These are phyloP conservation scores for Champsocephalus gunnari DNA, from an alignment of 2,797 vertebrate species.

Conservation along the genomic window DNA sequence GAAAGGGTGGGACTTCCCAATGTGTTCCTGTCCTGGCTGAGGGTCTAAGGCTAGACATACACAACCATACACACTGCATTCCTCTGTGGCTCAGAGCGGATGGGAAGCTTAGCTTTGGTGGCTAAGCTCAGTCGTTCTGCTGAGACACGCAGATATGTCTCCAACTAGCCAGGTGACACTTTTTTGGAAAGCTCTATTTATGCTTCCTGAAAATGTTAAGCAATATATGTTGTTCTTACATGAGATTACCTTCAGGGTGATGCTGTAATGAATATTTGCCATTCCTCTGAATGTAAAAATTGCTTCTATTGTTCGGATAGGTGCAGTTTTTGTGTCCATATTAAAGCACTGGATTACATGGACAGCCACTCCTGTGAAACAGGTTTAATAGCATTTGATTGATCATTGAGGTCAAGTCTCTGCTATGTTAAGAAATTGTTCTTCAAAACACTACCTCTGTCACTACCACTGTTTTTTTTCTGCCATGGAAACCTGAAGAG, in stretches of 20 bases:
- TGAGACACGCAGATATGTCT: conserved; percentile 68
- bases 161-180: conserved; percentile 60
- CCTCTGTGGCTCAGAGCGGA: conserved; percentile 70
- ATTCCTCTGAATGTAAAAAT: conserved; percentile 30
- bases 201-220: conserved; percentile 11
- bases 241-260: conserved; percentile 6
- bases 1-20: conserved; percentile 67
- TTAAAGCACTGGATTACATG: conserved; percentile 33
- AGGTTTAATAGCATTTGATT: conserved; percentile 49
- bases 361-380: conserved; percentile 30
- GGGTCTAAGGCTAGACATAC: conserved; percentile 65
- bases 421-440: conserved; percentile 46
- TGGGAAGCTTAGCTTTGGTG: conserved; percentile 66
- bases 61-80: conserved; percentile 68
- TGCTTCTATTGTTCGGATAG: conserved; percentile 46
- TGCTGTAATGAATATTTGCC: conserved; percentile 12
- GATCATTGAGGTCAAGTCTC: conserved; percentile 35
- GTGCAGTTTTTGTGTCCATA: conserved; percentile 26
- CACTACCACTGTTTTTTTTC: conserved; percentile 32
- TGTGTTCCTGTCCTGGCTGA: conserved; percentile 60
- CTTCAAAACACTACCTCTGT: conserved; percentile 51
- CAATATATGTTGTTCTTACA: neutral
- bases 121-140: conserved; percentile 61
- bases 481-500: conserved; percentile 68
- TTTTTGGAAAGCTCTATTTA: conserved; percentile 16